Evolutionary conservation across 2,888 invertebrate genomes (phyloP), one percentile per base, ranked within the genome.

Genomic region (Perizoma affinitatum): DNA sequence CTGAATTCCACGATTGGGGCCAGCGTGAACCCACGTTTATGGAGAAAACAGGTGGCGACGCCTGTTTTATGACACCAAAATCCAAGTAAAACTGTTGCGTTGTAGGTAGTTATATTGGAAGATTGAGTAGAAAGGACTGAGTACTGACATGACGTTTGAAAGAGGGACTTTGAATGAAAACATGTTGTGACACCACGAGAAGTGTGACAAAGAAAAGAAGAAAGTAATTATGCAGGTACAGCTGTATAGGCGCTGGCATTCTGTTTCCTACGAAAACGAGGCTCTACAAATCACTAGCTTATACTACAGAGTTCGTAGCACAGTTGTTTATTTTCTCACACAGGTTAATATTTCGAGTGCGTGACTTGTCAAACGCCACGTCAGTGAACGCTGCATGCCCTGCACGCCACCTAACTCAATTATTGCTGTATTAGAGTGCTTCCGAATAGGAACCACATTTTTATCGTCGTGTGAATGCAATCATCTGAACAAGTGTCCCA

Each of bases 361-460:
- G 83, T 85, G 83, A 86, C 86, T 84, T 75, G 80, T 77, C 79
- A 82, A 80, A 78, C 70, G 72, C 78, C 80, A 80, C 82, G 79
- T 79, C 77, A 78, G 67, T 41, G 53, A 60, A 59, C 46, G 57
- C 56, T 57, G 57, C 50, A 46, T 49, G 44, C 50, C 50, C 36
- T 66, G 65, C 73, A 72, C 71, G 72, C 69, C 71, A 70, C 63
- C 63, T 67, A 71, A 73, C 70, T 72, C 59, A 71, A 70, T 72
- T 67, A 72, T 68, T 69, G 58, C 34, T 45, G 10, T 57, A 58
- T 61, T 54, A 55, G 47, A 55, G 46, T 53, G 63, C 56, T 63
- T 54, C 58, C 57, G 56, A 54, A 58, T 54, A 54, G 44, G 42
- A 61, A 46, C 53, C 50, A 54, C 48, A 58, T 62, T 63, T 53